These are phyloP conservation scores for Chrysomela aeneicollis DNA, from an alignment of 2,888 invertebrate genomes.

Conservation along the genomic window DNA sequence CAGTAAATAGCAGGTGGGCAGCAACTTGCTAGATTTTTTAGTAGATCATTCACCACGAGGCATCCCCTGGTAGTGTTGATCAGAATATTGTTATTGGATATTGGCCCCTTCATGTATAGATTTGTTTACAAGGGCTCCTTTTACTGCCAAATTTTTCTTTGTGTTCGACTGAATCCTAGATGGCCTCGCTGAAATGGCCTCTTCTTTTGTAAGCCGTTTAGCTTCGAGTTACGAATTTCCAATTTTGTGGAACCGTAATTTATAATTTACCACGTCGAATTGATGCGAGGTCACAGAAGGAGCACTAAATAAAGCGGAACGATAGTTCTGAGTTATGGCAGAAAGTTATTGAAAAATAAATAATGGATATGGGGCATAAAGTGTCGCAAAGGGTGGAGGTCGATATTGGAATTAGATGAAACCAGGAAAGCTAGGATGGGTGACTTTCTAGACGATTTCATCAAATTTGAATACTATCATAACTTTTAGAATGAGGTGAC, in stretches of 20 bases:
- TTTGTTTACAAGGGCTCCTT: too few species aligned
- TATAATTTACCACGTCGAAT: conserved; percentile 7
- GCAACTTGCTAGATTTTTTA: too few species aligned
- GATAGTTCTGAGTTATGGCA: conserved; percentile 27
- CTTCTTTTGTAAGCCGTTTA: too few species aligned
- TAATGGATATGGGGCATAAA: conserved; percentile 26
- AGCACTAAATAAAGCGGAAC: conserved; percentile 10
- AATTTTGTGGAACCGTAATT: conserved; percentile 14
- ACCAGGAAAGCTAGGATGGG: neutral
- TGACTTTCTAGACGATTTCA: neutral
- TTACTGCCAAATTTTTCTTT: too few species aligned
- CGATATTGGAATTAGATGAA: neutral
- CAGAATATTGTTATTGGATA: too few species aligned
- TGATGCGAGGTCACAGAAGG: neutral
- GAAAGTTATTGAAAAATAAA: conserved; percentile 32
- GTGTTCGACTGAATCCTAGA: too few species aligned
- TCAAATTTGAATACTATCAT: neutral
- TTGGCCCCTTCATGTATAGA: too few species aligned
- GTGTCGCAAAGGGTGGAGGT: conserved; percentile 1
- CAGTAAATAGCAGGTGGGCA: too few species aligned
- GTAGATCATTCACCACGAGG: too few species aligned
- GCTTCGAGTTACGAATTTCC: neutral
- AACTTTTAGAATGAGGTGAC: neutral
- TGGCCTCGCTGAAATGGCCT: too few species aligned
- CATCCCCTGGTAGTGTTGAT: too few species aligned